A percentile compares a stretch with the other conserved stretches of the same genome.
These are phyloP conservation scores for Zelleria hepariella DNA, from an alignment of 2,888 invertebrate genomes.

Conservation along the genomic window DNA sequence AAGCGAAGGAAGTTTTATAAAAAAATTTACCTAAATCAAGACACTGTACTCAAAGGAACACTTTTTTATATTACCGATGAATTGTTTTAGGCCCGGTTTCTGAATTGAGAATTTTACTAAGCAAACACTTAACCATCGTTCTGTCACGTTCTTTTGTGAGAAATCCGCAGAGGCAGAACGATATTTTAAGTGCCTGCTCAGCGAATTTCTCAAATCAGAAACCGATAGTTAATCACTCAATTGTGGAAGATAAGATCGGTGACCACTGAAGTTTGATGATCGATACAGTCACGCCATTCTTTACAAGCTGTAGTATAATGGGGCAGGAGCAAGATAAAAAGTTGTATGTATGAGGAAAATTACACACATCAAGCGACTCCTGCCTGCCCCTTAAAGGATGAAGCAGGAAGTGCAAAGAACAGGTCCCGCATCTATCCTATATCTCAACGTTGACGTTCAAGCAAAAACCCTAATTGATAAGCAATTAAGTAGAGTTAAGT, in stretches of 20 bases:
- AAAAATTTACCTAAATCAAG: no score
- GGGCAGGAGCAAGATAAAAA: constrained; percentile 30
- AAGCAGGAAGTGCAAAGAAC: constrained; percentile 49
- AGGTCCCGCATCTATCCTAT: constrained; percentile 31
- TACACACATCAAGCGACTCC: constrained; percentile 39
- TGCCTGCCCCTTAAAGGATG: constrained; percentile 47
- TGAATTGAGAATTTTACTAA: no score
- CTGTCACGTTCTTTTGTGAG: no score
- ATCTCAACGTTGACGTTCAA: constrained; percentile 15
- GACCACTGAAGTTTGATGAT: neutral
- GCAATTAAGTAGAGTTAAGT: constrained; percentile 34
- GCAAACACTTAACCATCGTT: no score
- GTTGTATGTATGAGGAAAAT: constrained; percentile 36
- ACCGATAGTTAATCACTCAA: no score
- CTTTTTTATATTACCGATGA: no score
- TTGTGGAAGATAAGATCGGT: neutral
- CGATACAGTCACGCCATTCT: neutral
- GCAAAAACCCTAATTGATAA: constrained; percentile 31
- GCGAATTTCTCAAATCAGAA: no score
- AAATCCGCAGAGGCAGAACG: neutral
- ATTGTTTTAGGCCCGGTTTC: no score
- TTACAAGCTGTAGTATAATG: neutral
- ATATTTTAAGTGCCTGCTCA: neutral
- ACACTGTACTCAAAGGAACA: no score
- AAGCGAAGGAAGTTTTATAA: no score